Base-by-base conservation (phyloP, 2,797 vertebrate genomes). In the Anguilla anguilla region DNA sequence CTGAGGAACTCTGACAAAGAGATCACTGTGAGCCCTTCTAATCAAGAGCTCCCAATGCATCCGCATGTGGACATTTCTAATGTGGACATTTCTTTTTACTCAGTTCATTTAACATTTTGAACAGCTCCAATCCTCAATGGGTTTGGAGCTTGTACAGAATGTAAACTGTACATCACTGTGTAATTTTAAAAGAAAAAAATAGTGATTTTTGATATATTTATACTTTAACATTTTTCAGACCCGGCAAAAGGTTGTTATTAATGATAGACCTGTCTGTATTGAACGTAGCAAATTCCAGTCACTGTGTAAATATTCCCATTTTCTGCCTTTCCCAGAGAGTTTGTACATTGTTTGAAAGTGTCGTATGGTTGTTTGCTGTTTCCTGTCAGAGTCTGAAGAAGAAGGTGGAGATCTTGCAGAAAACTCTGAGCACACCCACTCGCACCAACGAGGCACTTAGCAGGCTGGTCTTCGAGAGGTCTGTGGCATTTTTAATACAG, bases 401-500 rank as follows among this genome's bases (percentile, higher is more conserved):
- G 93, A 99, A 98, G 91, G 96, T 99, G 88, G 96, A 94, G 86
- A 96, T 99, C 88, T 94, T 99, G 39, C 98, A 99, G 94, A 98
- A 97, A 93, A 98, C 97, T 28, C 94, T 99, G 91, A 99, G 96
- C 92, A 96, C 98, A 3, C 97, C 99, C 0, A 96, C 96, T 0
- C 95, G 95, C 85, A 96, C 97, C 22, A 98, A 96, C 1, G 97
- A 99, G 92, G 95, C 97, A 0, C 93, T 98, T 87, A 97, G 96
- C 85, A 96, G 98, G 0, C 95, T 98, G 0, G 91, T 98, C 84
- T 97, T 97, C 87, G 97, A 99, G 93, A 99, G 98, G 98, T 99
- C 89, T 31, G 92, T 90, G 72, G 43, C n/a, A 35, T 82, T 22
- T 79, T 82, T 51, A 51, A 82, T 31, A 82, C 10, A 46, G 15